phyloP scores from a whole-genome alignment of 2,113 vertebrate species.

The Neoarius graeffei region DNA sequence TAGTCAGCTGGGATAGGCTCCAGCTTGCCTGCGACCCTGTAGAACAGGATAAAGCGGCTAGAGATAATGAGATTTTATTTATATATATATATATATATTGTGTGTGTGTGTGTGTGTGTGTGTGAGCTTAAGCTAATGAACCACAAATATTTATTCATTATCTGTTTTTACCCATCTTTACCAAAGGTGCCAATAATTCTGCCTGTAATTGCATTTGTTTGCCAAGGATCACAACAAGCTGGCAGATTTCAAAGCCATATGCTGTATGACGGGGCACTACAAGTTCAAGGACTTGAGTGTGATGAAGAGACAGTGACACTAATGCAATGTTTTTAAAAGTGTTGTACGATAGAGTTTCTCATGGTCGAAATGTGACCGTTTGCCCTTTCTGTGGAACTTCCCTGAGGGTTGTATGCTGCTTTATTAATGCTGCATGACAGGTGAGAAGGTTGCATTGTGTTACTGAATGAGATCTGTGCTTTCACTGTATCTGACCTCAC shows the following conservation, averaged over 20 bases:
- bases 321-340: background rate
- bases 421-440: constrained; percentile 40
- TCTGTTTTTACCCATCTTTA: background rate
- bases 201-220: background rate
- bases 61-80: too few relatives aligned
- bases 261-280: constrained; percentile 11
- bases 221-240: background rate
- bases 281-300: constrained; percentile 46
- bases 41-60: too few relatives aligned
- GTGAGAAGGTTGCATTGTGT: constrained; percentile 26
- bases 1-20: too few relatives aligned
- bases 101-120: background rate
- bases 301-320: background rate
- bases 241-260: constrained; percentile 2
- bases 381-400: constrained; percentile 20
- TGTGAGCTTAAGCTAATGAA: background rate
- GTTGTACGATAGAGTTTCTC: background rate
- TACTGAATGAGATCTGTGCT: constrained; percentile 27
- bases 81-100: background rate
- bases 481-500: constrained; percentile 25
- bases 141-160: background rate
- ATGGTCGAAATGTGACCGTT: constrained; percentile 2
- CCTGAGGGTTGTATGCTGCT: background rate
- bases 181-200: background rate
- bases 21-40: too few relatives aligned